Base-by-base conservation (phyloP, 2,113 vertebrate genomes). In the Microcebus jonahi region DNA sequence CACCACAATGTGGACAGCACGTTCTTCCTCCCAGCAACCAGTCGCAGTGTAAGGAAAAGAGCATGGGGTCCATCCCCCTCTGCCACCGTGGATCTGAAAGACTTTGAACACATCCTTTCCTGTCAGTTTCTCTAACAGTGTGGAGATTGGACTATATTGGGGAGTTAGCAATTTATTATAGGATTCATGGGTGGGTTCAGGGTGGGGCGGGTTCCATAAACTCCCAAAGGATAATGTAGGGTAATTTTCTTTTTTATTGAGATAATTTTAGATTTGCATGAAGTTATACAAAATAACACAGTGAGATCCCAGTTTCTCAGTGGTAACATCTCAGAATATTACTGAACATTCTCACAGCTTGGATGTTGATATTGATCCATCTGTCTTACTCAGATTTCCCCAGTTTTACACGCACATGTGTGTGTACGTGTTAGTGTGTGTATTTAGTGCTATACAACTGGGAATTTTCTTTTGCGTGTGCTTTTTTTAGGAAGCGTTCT, bases 401-500 rank as follows among this genome's bases (percentile, higher is more conserved):
- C 85, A 90, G 42, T 71, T 90, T 88, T 80, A 95, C 5, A 63
- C 14, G 6, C 9, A 57, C 57, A 87, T 13, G 21, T 36, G 70
- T 88, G 50, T 67, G 31, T 65, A 23, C 53, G 18, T 91, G 50
- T 59, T 57, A 45, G 25, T 53, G 17, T 91, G n/a, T 68, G 10
- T 65, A 36, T 82, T 87, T 76, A 90, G 70, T 88, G 75, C 53
- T 81, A 25, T 39, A 59, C 21, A 70, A 55, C 27, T 86, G 81
- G 75, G 29, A 75, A 45, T 92, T 94, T 96, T 95, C 34, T 91
- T 89, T 77, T 87, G 61, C n/a, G 57, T 48, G 11, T 75, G 39
- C 48, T 88, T 96, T 85, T 77, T 11, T 59, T 23, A 42, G 80
- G 27, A 94, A 94, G 67, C 1, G 23, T 68, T 42, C 76, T 93